Conservation (phyloP, 2,797 vertebrate species). For the Halcyon smyrnensis region DNA sequence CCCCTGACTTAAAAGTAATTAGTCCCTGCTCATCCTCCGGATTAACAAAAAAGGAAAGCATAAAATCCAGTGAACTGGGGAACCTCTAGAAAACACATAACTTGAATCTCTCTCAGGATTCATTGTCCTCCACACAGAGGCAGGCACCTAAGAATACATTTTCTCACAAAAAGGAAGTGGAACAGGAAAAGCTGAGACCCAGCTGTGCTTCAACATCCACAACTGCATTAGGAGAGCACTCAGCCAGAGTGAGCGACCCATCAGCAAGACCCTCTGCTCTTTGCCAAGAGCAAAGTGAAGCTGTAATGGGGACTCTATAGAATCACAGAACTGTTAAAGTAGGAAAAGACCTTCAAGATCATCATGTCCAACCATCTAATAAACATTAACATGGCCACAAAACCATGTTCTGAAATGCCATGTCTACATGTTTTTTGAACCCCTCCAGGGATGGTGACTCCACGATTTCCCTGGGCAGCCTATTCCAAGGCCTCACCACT, state of each 20-base stretch:
- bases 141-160: neutral
- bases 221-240: accelerated
- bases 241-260: neutral
- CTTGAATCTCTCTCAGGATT: neutral
- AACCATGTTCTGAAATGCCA: too few relatives aligned
- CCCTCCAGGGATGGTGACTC: too few relatives aligned
- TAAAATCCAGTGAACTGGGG: accelerated
- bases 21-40: neutral
- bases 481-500: too few relatives aligned
- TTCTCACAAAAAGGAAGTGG: neutral
- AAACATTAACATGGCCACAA: too few relatives aligned
- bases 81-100: neutral
- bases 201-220: neutral
- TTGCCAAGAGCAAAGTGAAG: neutral
- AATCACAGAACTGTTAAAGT: too few relatives aligned
- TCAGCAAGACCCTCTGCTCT: neutral
- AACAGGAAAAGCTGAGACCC: accelerated
- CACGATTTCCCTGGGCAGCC: too few relatives aligned
- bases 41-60: neutral
- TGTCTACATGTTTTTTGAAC: too few relatives aligned
- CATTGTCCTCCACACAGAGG: neutral
- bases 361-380: too few relatives aligned
- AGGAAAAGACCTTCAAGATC: too few relatives aligned
- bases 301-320: neutral
- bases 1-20: neutral